These are phyloP conservation scores for Neofelis nebulosa DNA, from an alignment of 2,113 vertebrate genomes.

Conservation along the genomic window DNA sequence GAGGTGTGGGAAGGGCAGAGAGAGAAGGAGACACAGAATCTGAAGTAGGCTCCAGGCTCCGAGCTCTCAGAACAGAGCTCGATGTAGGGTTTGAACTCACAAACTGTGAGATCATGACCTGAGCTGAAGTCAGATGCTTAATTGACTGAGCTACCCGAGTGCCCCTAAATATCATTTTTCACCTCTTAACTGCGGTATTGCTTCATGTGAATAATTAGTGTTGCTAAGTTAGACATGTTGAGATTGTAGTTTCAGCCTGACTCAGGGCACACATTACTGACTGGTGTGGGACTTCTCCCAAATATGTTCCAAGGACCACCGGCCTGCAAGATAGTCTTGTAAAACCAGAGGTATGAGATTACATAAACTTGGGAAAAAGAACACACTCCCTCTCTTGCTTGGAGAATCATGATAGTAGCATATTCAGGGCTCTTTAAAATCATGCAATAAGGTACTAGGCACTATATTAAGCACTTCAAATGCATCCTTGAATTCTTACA, in stretches of 20 bases:
- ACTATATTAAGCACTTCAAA: background rate
- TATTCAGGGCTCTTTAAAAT: background rate
- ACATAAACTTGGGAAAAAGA: background rate
- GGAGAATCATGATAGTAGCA: background rate
- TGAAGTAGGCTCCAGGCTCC: too few relatives aligned
- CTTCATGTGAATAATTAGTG: background rate
- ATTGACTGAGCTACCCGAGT: too few relatives aligned
- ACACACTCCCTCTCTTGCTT: background rate
- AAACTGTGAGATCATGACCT: too few relatives aligned
- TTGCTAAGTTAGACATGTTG: background rate
- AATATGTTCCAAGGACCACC: background rate
- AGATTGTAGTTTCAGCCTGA: background rate
- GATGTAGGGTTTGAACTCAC: too few relatives aligned
- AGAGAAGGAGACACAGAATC: too few relatives aligned
- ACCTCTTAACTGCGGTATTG: background rate
- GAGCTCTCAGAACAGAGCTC: too few relatives aligned
- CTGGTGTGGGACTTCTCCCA: too few relatives aligned
- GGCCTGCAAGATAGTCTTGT: background rate
- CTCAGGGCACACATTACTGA: background rate
- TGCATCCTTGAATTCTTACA: background rate
- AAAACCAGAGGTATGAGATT: background rate
- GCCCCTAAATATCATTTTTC: background rate
- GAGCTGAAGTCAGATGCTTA: too few relatives aligned
- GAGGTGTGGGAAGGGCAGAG: too few relatives aligned
- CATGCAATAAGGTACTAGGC: background rate